Conservation (phyloP, 2,797 vertebrate species). For the Mus minutoides region DNA sequence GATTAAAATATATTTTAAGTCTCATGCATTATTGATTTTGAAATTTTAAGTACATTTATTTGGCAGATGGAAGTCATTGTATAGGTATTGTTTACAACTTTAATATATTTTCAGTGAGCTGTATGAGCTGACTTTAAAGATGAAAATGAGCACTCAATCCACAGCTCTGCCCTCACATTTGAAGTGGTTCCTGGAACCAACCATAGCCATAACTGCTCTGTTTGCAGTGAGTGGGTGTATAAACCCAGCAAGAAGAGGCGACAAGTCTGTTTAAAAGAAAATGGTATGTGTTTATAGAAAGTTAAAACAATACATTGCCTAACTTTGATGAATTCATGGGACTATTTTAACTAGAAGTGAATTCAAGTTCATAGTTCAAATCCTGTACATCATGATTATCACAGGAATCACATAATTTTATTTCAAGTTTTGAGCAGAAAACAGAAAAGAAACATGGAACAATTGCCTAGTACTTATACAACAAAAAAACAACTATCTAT, state of each 20-base stretch:
- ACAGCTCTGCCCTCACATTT: too few species aligned
- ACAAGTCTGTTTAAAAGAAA: background rate
- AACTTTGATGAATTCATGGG: slow-evolving; percentile 18
- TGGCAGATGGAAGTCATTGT: background rate
- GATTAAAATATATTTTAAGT: background rate
- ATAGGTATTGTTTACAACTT: background rate
- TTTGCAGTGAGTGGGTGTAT: too few species aligned
- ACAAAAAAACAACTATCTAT: background rate
- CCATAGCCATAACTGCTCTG: too few species aligned
- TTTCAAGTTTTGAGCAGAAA: background rate
- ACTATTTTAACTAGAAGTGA: slow-evolving; percentile 32
- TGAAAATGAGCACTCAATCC: background rate
- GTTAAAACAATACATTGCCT: slow-evolving; percentile 18
- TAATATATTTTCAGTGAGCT: background rate
- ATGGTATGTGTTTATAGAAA: background rate
- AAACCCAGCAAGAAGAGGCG: background rate
- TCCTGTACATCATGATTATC: background rate
- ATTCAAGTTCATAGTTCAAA: slow-evolving; percentile 15
- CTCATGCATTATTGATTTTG: background rate
- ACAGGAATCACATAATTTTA: slow-evolving; percentile 40
- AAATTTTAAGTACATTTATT: too few species aligned
- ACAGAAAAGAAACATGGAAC: background rate
- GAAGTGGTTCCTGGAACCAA: too few species aligned
- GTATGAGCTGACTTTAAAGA: background rate
- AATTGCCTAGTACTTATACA: background rate